Percentiles rank a stretch among this genome's conserved stretches.
phyloP scores from a whole-genome alignment of 2,113 vertebrate species.

The Grallaria varia region DNA sequence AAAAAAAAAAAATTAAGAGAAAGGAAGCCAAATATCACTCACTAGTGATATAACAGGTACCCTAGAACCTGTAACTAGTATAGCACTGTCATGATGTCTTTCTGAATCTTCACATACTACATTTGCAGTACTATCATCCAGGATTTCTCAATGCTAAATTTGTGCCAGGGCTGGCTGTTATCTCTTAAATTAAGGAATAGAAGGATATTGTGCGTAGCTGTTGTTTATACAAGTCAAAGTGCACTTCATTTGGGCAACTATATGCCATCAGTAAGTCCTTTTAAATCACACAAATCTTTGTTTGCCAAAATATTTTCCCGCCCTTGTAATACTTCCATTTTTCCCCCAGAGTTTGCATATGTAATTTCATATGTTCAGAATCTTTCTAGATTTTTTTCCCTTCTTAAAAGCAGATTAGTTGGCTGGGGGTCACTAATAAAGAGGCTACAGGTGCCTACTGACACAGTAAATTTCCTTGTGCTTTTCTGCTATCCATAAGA shows the following conservation, averaged over 20 bases:
- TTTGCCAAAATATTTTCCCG: neutral
- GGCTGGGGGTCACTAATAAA: neutral
- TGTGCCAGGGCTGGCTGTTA: neutral
- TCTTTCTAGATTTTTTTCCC: neutral
- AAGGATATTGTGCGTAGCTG: neutral
- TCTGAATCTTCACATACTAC: neutral
- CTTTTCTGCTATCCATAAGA: neutral
- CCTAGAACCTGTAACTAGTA: neutral
- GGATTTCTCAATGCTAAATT: neutral
- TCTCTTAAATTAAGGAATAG: neutral
- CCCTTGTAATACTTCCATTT: neutral
- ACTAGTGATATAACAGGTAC: neutral
- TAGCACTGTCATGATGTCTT: neutral
- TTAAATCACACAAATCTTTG: neutral
- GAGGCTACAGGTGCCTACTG: neutral
- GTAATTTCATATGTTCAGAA: neutral
- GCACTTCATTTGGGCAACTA: neutral
- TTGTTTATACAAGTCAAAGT: neutral
- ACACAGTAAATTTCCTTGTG: neutral
- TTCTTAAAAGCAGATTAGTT: neutral
- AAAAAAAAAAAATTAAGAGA: neutral
- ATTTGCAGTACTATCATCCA: neutral
- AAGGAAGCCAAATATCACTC: neutral
- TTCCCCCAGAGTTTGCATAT: neutral
- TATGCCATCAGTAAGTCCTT: neutral